Conservation (phyloP, 2,888 invertebrate species). For the Orchesellides sinensis region DNA sequence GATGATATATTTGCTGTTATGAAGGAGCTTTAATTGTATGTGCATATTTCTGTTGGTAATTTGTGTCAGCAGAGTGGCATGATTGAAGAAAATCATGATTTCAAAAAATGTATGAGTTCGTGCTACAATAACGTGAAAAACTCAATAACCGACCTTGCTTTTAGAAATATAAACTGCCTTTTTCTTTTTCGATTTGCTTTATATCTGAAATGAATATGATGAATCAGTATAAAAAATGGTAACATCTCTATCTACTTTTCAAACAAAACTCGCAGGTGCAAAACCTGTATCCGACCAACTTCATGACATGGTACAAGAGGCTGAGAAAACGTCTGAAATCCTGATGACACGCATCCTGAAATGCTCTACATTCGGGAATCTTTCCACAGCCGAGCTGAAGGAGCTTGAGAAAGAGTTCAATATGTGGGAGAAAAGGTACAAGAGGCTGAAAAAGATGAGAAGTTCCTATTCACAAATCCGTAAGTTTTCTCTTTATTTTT, state of each 20-base stretch:
- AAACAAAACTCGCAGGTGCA: slow-evolving; percentile 80
- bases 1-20: too few species aligned
- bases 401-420: slow-evolving; percentile 90
- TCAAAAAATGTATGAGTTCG: too few species aligned
- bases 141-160: too few species aligned
- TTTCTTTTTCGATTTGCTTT: slow-evolving; percentile 7
- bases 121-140: too few species aligned
- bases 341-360: slow-evolving; percentile 72
- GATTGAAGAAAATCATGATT: background rate
- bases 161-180: too few species aligned
- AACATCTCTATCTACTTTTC: background rate
- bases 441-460: slow-evolving; percentile 88
- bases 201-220: too few species aligned
- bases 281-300: slow-evolving; percentile 88
- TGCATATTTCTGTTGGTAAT: too few species aligned
- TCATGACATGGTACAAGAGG: slow-evolving; percentile 86
- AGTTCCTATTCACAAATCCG: slow-evolving; percentile 91
- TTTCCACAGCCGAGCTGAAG: slow-evolving; percentile 72
- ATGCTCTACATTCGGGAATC: slow-evolving; percentile 72
- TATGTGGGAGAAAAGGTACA: slow-evolving; percentile 90
- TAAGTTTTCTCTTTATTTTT: slow-evolving; percentile 77
- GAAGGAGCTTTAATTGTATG: too few species aligned
- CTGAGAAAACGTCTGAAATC: slow-evolving; percentile 84
- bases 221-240: too few species aligned
- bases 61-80: too few species aligned